A percentile compares a stretch with the other conserved stretches of the same genome.
These are phyloP conservation scores for Mirounga angustirostris DNA, from an alignment of 2,113 vertebrate species.

Conservation along the genomic window DNA sequence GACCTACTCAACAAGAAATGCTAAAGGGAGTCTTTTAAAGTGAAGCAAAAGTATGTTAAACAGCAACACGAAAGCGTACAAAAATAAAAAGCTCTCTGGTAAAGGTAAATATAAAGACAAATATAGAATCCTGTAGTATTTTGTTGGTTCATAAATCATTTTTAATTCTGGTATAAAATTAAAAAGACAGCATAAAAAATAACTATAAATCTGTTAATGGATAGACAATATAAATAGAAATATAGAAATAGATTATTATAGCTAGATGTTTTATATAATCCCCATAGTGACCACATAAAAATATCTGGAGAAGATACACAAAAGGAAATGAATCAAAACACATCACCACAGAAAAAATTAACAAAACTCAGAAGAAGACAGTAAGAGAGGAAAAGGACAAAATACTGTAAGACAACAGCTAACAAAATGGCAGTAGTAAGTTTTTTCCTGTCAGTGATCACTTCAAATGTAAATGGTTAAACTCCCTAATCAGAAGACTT, in stretches of 20 bases:
- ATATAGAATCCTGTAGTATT: neutral
- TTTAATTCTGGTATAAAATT: neutral
- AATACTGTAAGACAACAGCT: neutral
- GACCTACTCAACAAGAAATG: neutral
- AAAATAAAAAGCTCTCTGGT: neutral
- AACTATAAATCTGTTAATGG: neutral
- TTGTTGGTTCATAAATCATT: neutral
- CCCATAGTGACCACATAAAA: neutral
- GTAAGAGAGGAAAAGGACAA: neutral
- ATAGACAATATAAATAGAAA: neutral
- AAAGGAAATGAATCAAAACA: neutral
- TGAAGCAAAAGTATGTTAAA: neutral
- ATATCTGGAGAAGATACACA: neutral
- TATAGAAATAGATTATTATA: neutral
- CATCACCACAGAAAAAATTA: neutral
- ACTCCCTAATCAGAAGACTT: neutral
- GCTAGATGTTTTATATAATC: neutral
- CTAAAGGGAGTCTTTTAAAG: neutral
- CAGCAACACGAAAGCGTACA: neutral
- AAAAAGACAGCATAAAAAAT: neutral
- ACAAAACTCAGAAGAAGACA: neutral
- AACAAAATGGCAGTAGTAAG: neutral
- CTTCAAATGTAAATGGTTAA: neutral
- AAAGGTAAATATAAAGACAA: neutral
- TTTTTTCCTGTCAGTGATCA: neutral